phyloP scores from a whole-genome alignment of 2,113 vertebrate species.

The Sylvietta virens region DNA sequence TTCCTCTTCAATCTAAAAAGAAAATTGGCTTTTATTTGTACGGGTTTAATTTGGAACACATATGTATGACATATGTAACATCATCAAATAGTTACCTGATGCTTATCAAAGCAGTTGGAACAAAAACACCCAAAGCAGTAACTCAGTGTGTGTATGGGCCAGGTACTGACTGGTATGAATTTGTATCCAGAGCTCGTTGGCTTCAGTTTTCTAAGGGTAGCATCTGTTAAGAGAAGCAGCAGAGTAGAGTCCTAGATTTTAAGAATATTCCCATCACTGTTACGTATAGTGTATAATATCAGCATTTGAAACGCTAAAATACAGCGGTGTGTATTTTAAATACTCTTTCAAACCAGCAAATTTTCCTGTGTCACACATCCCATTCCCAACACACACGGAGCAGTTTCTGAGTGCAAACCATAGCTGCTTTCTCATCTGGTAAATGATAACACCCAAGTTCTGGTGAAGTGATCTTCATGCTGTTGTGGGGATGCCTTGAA shows the following conservation, averaged over 20 bases:
- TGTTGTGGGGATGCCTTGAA: neutral
- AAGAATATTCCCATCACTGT: neutral
- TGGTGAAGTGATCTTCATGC: neutral
- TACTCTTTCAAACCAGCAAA: neutral
- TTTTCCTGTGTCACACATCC: neutral
- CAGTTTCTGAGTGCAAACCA: neutral
- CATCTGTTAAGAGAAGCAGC: neutral
- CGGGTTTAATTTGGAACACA: neutral
- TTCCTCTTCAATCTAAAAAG: slow-evolving; percentile 13
- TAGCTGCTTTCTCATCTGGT: neutral
- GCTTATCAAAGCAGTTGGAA: neutral
- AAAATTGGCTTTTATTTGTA: neutral
- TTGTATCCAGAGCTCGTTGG: neutral
- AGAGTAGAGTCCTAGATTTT: neutral
- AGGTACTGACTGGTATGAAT: neutral
- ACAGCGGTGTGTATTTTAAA: neutral
- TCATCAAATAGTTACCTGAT: neutral
- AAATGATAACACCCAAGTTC: neutral
- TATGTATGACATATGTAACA: neutral
- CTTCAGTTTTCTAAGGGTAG: neutral
- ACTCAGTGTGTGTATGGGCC: neutral
- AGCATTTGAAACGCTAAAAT: neutral
- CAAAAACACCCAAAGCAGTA: neutral
- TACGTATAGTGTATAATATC: neutral
- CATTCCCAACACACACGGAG: fast-evolving